A percentile compares a stretch with the other conserved stretches of the same genome.
These are phyloP conservation scores for Onychorhynchus coronatus DNA, from an alignment of 2,113 vertebrate genomes.

Conservation along the genomic window DNA sequence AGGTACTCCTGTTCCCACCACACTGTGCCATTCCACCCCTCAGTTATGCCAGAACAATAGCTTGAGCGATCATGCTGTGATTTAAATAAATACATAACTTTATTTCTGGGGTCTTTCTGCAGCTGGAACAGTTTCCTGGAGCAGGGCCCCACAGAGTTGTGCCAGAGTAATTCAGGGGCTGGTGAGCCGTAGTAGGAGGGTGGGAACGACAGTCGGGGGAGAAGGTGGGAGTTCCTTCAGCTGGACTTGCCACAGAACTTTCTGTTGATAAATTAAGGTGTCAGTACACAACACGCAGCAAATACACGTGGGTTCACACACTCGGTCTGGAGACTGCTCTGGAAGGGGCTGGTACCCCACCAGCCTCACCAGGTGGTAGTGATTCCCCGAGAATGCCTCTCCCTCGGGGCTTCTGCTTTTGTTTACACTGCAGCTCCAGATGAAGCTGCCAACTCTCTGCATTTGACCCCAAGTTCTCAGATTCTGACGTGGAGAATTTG, in stretches of 20 bases:
- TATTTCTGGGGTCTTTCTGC: not conserved
- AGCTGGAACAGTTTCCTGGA: conserved; percentile 1
- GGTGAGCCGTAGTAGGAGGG: not conserved
- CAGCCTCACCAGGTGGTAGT: not conserved
- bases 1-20: conserved; percentile 24
- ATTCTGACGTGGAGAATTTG: not conserved
- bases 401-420: not conserved
- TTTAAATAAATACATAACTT: conserved; percentile 37
- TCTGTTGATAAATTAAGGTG: not conserved
- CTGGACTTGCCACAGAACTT: not conserved
- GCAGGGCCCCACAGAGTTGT: not conserved
- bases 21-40: not conserved
- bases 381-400: not conserved
- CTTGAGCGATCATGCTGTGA: conserved; percentile 31
- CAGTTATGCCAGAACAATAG: conserved; percentile 28
- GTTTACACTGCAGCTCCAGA: not conserved
- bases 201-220: not conserved
- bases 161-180: not conserved
- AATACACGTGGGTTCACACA: not conserved
- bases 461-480: not conserved
- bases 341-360: not conserved
- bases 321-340: not conserved
- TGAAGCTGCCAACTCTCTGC: not conserved
- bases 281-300: not conserved
- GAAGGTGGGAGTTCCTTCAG: not conserved